phyloP scores from a whole-genome alignment of 2,797 vertebrate genomes.

The Galago senegalensis region DNA sequence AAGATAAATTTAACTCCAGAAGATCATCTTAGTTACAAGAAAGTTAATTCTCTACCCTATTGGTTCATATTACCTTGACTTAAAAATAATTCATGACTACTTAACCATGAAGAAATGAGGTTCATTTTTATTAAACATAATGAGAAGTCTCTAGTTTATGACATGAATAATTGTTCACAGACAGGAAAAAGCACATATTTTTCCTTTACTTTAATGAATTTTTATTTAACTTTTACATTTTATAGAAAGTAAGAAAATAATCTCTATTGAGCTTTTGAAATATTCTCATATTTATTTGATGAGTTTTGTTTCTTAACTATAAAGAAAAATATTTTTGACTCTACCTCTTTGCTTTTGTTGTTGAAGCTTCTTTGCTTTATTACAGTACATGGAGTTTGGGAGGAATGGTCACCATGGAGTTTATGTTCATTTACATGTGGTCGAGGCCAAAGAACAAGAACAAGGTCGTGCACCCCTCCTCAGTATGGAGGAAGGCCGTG shows the following conservation, averaged over 20 bases:
- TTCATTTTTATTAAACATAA: background rate
- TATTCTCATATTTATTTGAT: conserved; percentile 27
- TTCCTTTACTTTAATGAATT: conserved; percentile 22
- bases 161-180: conserved; percentile 13
- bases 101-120: background rate
- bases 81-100: conserved; percentile 34
- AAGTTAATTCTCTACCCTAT: conserved; percentile 8
- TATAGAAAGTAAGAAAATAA: conserved; percentile 18
- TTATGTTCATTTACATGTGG: conserved; percentile 99
- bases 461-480: conserved; percentile 97
- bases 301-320: conserved; percentile 55
- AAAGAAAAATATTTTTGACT: conserved; percentile 50
- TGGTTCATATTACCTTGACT: background rate
- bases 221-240: conserved; percentile 30
- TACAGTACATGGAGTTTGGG: conserved; percentile 99
- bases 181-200: background rate
- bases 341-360: conserved; percentile 82
- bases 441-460: conserved; percentile 98
- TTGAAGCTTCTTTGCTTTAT: conserved; percentile 91
- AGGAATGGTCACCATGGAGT: conserved; percentile 99
- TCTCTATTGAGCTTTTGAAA: conserved; percentile 38
- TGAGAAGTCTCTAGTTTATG: background rate
- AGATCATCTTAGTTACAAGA: background rate
- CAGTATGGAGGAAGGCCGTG: conserved; percentile 98
- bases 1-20: conserved; percentile 34